Evolutionary conservation across 2,113 vertebrate genomes (phyloP).

Genomic region (Synchiropus splendidus): DNA sequence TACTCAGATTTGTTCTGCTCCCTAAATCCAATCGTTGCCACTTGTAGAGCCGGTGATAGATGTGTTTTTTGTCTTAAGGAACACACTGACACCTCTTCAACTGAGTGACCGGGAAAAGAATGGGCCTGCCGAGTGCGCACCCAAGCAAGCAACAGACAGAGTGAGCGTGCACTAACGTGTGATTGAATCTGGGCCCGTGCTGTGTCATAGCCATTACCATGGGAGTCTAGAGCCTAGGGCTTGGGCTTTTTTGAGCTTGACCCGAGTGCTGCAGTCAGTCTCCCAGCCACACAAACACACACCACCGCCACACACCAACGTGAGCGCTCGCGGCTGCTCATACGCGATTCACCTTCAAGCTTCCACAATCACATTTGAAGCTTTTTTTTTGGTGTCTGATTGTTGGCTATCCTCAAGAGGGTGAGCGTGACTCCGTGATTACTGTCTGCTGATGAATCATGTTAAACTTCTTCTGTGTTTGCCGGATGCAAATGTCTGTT

Average conservation of each 20-base stretch:
- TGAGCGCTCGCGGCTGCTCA: background rate
- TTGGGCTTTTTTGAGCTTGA: conserved; percentile 39
- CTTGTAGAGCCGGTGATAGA: background rate
- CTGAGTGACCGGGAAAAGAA: conserved; percentile 7
- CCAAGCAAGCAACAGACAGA: background rate
- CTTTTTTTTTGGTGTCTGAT: conserved; percentile 16
- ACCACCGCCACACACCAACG: conserved; percentile 2
- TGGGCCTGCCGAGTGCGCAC: background rate
- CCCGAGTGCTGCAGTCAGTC: conserved; percentile 27
- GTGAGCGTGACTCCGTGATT: conserved; percentile 36
- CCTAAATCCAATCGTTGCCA: too few relatives aligned
- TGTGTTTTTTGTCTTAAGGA: background rate
- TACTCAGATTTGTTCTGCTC: too few relatives aligned
- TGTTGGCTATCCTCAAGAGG: conserved; percentile 22
- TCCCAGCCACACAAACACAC: conserved; percentile 25
- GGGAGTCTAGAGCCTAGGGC: conserved; percentile 26
- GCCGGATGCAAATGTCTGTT: conserved; percentile 47
- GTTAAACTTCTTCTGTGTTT: conserved; percentile 37
- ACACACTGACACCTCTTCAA: background rate
- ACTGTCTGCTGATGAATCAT: conserved; percentile 40
- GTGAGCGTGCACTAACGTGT: conserved; percentile 6
- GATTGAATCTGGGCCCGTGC: conserved; percentile 9
- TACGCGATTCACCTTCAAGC: conserved; percentile 48
- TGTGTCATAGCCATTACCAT: conserved; percentile 32
- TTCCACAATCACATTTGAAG: conserved; percentile 16